Evolutionary conservation across 2,113 vertebrate species (phyloP).

Genomic region (Heliornis fulica): DNA sequence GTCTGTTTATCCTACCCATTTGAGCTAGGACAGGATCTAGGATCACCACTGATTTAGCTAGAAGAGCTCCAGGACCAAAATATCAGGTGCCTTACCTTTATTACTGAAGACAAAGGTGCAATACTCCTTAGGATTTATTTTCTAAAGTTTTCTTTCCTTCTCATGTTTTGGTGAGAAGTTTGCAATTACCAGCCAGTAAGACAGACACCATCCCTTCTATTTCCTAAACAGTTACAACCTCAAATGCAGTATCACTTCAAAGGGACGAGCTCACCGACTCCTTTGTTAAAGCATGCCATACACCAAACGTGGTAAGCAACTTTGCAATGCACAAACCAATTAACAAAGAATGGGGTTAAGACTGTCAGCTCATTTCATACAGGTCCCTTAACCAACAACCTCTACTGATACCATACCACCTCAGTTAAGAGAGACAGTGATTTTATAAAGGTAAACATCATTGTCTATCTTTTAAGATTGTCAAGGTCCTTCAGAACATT

Average conservation of each 20-base stretch:
- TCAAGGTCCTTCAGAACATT: not conserved
- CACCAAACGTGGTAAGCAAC: not conserved
- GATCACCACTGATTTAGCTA: not conserved
- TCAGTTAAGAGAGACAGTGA: not conserved
- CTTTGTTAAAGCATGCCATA: not conserved
- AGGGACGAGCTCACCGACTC: rapidly evolving
- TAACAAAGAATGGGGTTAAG: not conserved
- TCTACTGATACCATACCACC: not conserved
- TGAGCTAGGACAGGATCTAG: not conserved
- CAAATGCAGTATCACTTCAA: not conserved
- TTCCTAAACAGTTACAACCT: not conserved
- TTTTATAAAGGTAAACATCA: not conserved
- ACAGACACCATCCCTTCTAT: not conserved
- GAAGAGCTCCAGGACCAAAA: not conserved
- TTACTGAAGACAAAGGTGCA: not conserved
- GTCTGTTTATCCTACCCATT: not conserved
- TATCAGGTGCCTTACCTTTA: not conserved
- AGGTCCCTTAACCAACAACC: not conserved
- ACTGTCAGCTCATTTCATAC: not conserved
- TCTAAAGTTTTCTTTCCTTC: not conserved
- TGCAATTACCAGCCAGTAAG: not conserved
- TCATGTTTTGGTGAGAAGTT: not conserved
- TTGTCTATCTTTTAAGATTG: not conserved
- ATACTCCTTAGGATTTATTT: not conserved
- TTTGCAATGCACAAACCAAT: not conserved